Conservation (phyloP, 2,113 vertebrate species). For the Raja brachyura region DNA sequence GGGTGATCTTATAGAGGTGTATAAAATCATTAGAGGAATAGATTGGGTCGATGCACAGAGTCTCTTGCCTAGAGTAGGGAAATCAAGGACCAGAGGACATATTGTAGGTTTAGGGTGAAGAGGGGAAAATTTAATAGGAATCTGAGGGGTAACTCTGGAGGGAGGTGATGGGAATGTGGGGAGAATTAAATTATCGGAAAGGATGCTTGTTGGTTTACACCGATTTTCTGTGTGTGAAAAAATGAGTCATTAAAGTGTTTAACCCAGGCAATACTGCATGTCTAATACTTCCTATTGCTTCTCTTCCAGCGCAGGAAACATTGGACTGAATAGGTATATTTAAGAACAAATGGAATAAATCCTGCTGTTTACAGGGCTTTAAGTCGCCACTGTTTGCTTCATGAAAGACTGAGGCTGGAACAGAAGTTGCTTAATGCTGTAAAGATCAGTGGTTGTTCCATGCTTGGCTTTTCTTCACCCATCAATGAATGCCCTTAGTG, state of each 20-base stretch:
- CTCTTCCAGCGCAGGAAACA: not conserved
- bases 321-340: not conserved
- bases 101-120: too few relatives aligned
- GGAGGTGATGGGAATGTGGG: too few relatives aligned
- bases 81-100: too few relatives aligned
- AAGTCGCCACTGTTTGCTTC: not conserved
- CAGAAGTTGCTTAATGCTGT: not conserved
- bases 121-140: too few relatives aligned
- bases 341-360: not conserved
- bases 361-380: not conserved
- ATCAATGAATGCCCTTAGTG: too few relatives aligned
- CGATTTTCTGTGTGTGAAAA: not conserved
- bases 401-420: not conserved
- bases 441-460: not conserved
- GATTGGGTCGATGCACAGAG: too few relatives aligned
- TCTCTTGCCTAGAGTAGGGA: too few relatives aligned
- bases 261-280: not conserved
- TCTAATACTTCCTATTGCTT: not conserved
- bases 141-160: too few relatives aligned
- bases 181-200: too few relatives aligned
- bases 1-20: too few relatives aligned
- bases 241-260: not conserved
- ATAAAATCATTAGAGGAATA: too few relatives aligned
- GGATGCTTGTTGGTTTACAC: too few relatives aligned
- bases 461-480: not conserved